Percentiles rank a stretch among this genome's conserved stretches.
Conservation (phyloP, 2,113 vertebrate species). For the Callocephalon fimbriatum region DNA sequence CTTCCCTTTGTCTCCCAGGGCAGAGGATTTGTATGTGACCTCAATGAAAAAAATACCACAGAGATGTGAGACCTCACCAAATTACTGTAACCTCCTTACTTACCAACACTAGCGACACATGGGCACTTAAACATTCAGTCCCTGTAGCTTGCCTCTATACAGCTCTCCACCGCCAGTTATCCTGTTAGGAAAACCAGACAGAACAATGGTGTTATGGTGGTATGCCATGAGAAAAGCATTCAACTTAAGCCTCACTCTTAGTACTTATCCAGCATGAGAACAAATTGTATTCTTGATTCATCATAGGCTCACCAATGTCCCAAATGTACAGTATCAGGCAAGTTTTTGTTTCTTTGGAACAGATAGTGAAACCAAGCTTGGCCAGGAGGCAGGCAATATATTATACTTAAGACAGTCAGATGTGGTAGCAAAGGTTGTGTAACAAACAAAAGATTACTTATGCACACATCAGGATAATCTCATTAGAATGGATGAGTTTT, state of each 20-base stretch:
- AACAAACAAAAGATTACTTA: not conserved
- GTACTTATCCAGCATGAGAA: not conserved
- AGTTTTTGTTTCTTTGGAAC: not conserved
- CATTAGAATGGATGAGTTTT: not conserved
- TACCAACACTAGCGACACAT: not conserved
- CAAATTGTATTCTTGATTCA: not conserved
- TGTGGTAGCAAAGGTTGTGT: not conserved
- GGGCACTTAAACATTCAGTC: not conserved
- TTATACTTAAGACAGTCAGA: not conserved
- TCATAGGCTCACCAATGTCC: not conserved
- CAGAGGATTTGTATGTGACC: not conserved
- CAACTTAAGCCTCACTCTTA: not conserved
- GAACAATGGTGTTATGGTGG: not conserved
- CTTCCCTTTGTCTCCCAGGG: not conserved
- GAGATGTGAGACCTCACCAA: not conserved
- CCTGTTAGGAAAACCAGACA: not conserved
- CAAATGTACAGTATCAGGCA: not conserved
- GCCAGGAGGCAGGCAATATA: not conserved
- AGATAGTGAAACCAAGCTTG: not conserved
- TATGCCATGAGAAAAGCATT: not conserved
- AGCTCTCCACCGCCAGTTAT: not conserved
- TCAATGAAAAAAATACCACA: not conserved
- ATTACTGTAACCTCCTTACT: not conserved
- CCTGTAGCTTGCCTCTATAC: not conserved
- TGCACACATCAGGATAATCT: not conserved